phyloP scores from a whole-genome alignment of 2,797 vertebrate genomes.

The Anguilla pacifica region DNA sequence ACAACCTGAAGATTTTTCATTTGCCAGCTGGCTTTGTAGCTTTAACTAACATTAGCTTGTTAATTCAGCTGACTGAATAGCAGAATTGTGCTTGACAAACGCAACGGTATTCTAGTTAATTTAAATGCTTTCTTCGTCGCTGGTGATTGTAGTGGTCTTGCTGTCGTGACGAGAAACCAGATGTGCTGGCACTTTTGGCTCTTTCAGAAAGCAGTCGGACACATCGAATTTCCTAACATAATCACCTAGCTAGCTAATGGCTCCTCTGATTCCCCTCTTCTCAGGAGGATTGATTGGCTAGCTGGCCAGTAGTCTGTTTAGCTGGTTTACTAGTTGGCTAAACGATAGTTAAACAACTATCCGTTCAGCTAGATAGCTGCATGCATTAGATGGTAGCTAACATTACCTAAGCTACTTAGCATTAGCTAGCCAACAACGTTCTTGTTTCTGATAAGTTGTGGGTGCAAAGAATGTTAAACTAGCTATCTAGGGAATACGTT shows the following conservation, averaged over 20 bases:
- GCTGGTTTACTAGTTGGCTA: background rate
- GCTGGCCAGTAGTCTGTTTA: background rate
- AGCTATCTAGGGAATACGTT: background rate
- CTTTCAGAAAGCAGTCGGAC: background rate
- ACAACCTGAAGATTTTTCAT: background rate
- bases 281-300: background rate
- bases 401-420: too few species aligned
- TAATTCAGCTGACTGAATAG: background rate
- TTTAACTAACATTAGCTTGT: background rate
- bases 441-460: background rate
- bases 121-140: background rate
- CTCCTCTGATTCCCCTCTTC: background rate
- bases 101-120: background rate
- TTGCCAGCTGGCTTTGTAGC: background rate
- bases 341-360: background rate
- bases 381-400: background rate
- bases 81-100: background rate
- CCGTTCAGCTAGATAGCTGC: background rate
- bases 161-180: conserved; percentile 4
- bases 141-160: background rate
- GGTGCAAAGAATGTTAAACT: background rate
- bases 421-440: background rate
- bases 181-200: conserved; percentile 19
- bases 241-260: background rate
- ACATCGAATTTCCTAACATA: background rate